These are phyloP conservation scores for Hylaeus anthracinus DNA, from an alignment of 1,140 invertebrate species.

Conservation along the genomic window DNA sequence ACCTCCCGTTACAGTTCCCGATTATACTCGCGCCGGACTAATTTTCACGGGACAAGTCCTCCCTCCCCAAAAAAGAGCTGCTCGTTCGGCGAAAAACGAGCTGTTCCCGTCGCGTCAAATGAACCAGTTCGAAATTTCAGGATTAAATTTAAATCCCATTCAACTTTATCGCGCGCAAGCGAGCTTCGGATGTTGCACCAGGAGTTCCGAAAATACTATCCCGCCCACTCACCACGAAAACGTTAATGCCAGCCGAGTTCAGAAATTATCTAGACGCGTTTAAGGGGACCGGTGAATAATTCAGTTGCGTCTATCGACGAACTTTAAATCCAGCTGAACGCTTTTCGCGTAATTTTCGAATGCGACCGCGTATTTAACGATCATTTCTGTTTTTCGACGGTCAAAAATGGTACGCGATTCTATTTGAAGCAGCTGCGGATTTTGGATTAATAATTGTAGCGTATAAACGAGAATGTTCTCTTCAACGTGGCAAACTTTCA, in stretches of 20 bases:
- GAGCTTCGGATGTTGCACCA: slow-evolving; percentile 30
- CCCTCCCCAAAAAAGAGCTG: neutral
- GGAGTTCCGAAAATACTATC: slow-evolving; percentile 32
- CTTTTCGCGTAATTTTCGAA: no score
- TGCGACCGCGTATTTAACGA: no score
- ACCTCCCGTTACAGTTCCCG: neutral
- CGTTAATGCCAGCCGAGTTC: slow-evolving; percentile 6
- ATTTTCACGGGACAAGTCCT: neutral
- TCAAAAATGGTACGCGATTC: no score
- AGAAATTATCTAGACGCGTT: slow-evolving; percentile 27
- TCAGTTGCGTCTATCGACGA: neutral
- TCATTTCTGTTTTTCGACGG: no score
- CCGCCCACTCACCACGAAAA: slow-evolving; percentile 21
- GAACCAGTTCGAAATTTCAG: slow-evolving; percentile 26
- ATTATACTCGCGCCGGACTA: neutral
- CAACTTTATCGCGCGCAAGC: slow-evolving; percentile 34
- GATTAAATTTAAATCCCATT: slow-evolving; percentile 46
- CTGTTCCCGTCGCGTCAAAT: slow-evolving; percentile 5
- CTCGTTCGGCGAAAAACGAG: neutral
- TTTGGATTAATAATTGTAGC: no score
- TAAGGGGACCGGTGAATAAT: slow-evolving; percentile 16
- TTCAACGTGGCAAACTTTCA: no score
- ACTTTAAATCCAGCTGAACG: slow-evolving; percentile 11
- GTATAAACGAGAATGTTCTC: no score
- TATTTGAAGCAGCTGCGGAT: no score